Evolutionary conservation across 2,888 invertebrate genomes (phyloP).

Genomic region (Morinoia aosen): DNA sequence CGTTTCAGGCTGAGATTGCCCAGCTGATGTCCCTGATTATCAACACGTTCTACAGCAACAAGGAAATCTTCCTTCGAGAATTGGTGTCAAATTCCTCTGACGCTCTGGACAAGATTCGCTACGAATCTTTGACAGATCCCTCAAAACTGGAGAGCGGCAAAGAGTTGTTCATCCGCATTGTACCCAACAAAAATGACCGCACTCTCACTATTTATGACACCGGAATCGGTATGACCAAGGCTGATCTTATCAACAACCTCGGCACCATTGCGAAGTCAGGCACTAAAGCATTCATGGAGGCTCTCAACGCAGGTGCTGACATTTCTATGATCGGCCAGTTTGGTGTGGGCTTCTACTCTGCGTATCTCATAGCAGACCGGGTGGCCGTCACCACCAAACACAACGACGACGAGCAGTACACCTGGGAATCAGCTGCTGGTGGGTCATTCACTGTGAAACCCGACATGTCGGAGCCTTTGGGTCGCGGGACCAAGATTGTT

Average conservation of each 20-base stretch:
- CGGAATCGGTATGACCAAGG: conserved; percentile 99
- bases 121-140: conserved; percentile 97
- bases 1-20: conserved; percentile 99
- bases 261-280: conserved; percentile 99
- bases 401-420: conserved; percentile 98
- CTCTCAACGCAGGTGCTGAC: conserved; percentile 97
- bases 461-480: conserved; percentile 82
- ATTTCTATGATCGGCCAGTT: conserved; percentile 99
- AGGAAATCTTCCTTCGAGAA: conserved; percentile 99
- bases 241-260: conserved; percentile 97
- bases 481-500: conserved; percentile 94
- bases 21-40: conserved; percentile 99
- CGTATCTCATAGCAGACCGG: conserved; percentile 94
- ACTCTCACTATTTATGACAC: conserved; percentile 95
- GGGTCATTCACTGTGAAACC: conserved; percentile 94
- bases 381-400: conserved; percentile 94
- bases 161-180: conserved; percentile 94
- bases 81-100: conserved; percentile 99
- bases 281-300: conserved; percentile 99
- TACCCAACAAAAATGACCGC: conserved; percentile 94
- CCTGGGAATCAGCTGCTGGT: conserved; percentile 98
- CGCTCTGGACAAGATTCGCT: conserved; percentile 84
- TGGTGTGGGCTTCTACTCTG: conserved; percentile 99
- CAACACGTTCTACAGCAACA: conserved; percentile 99
- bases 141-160: conserved; percentile 92